Conservation (phyloP, 2,888 invertebrate genomes). For the Ditylenchus weischeri region DNA sequence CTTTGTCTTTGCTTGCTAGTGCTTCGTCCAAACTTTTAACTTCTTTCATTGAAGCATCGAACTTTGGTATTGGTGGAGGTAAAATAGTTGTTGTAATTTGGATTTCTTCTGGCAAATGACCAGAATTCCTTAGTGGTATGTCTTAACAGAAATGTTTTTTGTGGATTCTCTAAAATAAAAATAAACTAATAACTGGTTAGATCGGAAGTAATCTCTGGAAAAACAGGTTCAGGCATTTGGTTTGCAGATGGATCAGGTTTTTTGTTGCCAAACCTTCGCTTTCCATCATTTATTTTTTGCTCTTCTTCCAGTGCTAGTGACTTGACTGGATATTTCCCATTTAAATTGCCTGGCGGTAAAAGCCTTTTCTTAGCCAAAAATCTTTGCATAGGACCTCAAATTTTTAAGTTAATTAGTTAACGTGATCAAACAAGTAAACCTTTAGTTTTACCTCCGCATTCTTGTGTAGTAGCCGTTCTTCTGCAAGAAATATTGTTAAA, state of each 20-base stretch:
- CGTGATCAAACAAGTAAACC: no score
- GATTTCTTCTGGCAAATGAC: no score
- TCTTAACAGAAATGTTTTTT: neutral
- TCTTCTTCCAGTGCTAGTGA: neutral
- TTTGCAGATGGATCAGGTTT: neutral
- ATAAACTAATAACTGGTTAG: neutral
- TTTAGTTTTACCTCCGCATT: conserved; percentile 52
- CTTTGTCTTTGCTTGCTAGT: conserved; percentile 12
- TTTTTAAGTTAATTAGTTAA: neutral
- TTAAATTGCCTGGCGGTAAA: neutral
- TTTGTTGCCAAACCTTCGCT: neutral
- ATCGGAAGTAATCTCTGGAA: neutral
- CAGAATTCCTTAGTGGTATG: no score
- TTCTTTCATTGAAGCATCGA: no score
- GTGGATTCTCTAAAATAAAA: neutral
- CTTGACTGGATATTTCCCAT: conserved; percentile 1
- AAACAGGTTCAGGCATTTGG: conserved; percentile 5
- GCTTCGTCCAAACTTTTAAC: neutral
- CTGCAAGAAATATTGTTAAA: conserved; percentile 34
- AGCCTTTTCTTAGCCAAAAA: conserved; percentile 9
- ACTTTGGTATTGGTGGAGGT: no score
- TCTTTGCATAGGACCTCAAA: conserved; percentile 21
- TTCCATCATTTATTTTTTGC: neutral
- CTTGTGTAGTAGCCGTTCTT: conserved; percentile 43
- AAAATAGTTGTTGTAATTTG: no score